Evolutionary conservation across 2,113 vertebrate species (phyloP), one percentile per base, ranked within the genome.

Genomic region (Cavia porcellus): DNA sequence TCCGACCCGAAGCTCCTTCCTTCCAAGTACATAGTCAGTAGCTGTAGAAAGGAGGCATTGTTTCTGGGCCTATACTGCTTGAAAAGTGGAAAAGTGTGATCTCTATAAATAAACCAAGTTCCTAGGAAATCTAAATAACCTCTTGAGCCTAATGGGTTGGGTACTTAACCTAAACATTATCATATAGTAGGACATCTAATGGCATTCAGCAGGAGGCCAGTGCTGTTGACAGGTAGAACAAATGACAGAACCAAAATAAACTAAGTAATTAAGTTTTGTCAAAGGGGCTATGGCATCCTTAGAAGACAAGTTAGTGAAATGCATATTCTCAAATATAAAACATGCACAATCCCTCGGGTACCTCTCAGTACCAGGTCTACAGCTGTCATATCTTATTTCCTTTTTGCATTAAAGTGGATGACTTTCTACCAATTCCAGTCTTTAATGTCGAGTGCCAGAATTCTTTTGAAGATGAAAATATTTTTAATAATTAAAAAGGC

Each of bases 401-500:
- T 35, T 47, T 81, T 66, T 38, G 38, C n/a, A 7, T 45, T 90
- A 50, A 62, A 64, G 70, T 68, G 19, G 52, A 32, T n/a, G 87
- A 61, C 35, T 59, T 84, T 86, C 25, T 88, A 62, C 15, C 68
- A 20, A 66, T 75, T 57, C 20, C 3, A 55, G 7, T 35, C 9
- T 94, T 28, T 12, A 89, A 52, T n/a, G 57, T 9, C 42, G 19
- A 57, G 19, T 47, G 14, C 19, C 35, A 86, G 22, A n/a, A 84
- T 19, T 47, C 9, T 25, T 74, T n/a, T 59, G 32, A 90, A 86
- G 32, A 59, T 15, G 32, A 72, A 81, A 42, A 13, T 86, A 80
- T 82, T 83, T 61, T 38, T 32, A 45, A 47, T 88, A 72, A 38
- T 77, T 77, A 94, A 68, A 82, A 81, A 64, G 52, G 14, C 77